A percentile compares a stretch with the other conserved stretches of the same genome.
These are phyloP conservation scores for Dendrolimus kikuchii DNA, from an alignment of 1,140 invertebrate genomes.

Conservation along the genomic window DNA sequence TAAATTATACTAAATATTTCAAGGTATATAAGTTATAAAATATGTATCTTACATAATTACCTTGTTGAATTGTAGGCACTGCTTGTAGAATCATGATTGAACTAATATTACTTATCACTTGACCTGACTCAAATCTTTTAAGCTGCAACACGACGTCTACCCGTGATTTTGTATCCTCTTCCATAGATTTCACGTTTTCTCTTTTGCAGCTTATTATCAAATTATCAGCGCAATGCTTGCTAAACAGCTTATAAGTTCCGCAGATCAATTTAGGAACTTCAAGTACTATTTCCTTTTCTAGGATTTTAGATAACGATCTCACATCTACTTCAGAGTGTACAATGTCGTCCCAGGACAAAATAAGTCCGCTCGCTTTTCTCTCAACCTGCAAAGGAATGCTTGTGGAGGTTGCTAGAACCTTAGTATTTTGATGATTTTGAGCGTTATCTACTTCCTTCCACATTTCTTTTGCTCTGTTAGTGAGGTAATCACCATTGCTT, in stretches of 20 bases:
- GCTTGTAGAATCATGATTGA: conserved; percentile 41
- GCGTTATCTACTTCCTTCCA: conserved; percentile 37
- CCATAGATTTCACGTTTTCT: conserved; percentile 10
- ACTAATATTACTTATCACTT: conserved; percentile 36
- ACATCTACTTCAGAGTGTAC: conserved; percentile 55
- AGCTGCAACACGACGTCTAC: conserved; percentile 41
- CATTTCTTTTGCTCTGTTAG: conserved; percentile 53
- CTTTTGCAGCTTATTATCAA: conserved; percentile 43
- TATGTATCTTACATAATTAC: conserved; percentile 4
- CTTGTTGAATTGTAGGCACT: conserved; percentile 5
- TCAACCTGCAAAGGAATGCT: conserved; percentile 40
- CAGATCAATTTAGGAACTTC: conserved; percentile 48
- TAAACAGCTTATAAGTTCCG: conserved; percentile 40
- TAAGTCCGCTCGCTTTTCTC: conserved; percentile 19
- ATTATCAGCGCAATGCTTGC: conserved; percentile 32
- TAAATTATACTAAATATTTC: too few relatives aligned
- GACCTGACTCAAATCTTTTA: conserved; percentile 28
- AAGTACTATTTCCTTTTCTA: conserved; percentile 52
- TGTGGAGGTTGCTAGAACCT: conserved; percentile 35
- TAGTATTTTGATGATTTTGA: conserved; percentile 12
- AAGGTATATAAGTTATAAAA: too few relatives aligned
- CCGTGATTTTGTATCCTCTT: conserved; percentile 15
- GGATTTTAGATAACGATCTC: conserved; percentile 42
- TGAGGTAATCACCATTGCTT: conserved; percentile 62
- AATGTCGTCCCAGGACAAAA: conserved; percentile 41